Evolutionary conservation across 2,113 vertebrate species (phyloP).

Genomic region (Cheilinus undulatus): DNA sequence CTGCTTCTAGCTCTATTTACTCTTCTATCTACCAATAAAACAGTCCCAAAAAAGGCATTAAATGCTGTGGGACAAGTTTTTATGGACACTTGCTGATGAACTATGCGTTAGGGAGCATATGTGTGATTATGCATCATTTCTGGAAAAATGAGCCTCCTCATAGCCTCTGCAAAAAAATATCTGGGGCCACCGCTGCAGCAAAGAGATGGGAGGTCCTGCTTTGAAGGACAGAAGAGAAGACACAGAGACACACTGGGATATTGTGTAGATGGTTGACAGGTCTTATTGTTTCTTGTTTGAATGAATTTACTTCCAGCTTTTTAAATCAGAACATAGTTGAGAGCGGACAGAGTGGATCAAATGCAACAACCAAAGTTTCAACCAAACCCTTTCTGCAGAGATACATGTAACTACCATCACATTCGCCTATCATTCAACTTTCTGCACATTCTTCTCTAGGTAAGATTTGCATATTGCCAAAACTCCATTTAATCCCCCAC

Average conservation of each 20-base stretch:
- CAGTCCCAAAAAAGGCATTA: too few relatives aligned
- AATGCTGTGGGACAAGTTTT: too few relatives aligned
- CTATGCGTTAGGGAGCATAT: too few relatives aligned
- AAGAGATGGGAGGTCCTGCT: too few relatives aligned
- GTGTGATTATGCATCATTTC: too few relatives aligned
- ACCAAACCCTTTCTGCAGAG: constrained; percentile 83
- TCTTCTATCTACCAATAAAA: too few relatives aligned
- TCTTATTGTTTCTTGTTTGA: constrained; percentile 72
- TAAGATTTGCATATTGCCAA: constrained; percentile 81
- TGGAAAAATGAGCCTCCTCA: too few relatives aligned
- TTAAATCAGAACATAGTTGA: constrained; percentile 74
- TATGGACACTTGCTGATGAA: too few relatives aligned
- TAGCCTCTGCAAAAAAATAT: too few relatives aligned
- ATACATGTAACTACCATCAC: constrained; percentile 90
- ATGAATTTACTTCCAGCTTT: constrained; percentile 78
- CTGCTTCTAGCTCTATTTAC: too few relatives aligned
- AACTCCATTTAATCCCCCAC: constrained; percentile 61
- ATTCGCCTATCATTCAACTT: constrained; percentile 79
- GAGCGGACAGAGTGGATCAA: constrained; percentile 76
- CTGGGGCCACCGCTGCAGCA: too few relatives aligned
- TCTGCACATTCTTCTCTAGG: constrained; percentile 69
- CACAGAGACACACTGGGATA: constrained; percentile 12
- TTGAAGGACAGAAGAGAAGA: not conserved
- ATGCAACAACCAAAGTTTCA: constrained; percentile 70
- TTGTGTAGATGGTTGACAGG: constrained; percentile 44